These are phyloP conservation scores for Eumaeus atala DNA, from an alignment of 1,140 invertebrate genomes.

Conservation along the genomic window DNA sequence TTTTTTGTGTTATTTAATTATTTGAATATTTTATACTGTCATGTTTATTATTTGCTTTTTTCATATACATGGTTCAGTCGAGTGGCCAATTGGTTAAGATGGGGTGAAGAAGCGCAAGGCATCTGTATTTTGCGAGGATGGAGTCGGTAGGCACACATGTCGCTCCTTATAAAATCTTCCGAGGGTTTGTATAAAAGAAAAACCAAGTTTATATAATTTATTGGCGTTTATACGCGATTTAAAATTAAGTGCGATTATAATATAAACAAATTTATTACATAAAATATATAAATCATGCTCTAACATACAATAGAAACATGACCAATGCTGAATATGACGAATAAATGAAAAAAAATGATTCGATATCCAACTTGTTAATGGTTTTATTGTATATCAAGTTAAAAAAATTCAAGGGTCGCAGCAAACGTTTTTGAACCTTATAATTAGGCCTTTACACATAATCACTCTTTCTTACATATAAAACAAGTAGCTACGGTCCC, in stretches of 20 bases:
- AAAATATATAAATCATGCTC: constrained; percentile 6
- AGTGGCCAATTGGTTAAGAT: no score
- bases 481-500: no score
- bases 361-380: constrained; percentile 5
- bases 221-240: constrained; percentile 4
- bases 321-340: background rate
- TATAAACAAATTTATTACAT: constrained; percentile 7
- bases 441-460: constrained; percentile 10
- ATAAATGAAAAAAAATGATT: background rate
- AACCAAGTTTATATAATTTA: constrained; percentile 1
- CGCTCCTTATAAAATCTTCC: no score
- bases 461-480: no score
- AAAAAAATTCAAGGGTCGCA: background rate
- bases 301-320: constrained; percentile 2
- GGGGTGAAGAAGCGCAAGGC: no score
- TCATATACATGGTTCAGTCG: no score
- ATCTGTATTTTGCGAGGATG: no score
- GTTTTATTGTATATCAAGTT: constrained; percentile 5
- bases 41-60: no score
- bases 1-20: no score
- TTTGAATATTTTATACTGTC: no score
- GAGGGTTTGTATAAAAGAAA: background rate
- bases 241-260: constrained; percentile 9
- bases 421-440: constrained; percentile 5
- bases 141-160: no score